These are phyloP conservation scores for Pseudorectes ferrugineus DNA, from an alignment of 2,113 vertebrate species.

Conservation along the genomic window DNA sequence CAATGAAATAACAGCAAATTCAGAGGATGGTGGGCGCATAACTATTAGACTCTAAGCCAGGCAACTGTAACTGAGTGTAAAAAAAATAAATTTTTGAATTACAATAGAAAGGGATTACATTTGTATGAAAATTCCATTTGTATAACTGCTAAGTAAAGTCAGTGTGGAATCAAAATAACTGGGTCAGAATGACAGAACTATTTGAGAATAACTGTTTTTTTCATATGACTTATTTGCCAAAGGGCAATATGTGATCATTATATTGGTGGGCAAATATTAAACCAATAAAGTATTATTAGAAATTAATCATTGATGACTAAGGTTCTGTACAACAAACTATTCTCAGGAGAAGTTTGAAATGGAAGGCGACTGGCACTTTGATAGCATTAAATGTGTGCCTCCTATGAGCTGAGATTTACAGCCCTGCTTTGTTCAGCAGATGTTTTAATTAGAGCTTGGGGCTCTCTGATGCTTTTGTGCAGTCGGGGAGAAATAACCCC, in stretches of 20 bases:
- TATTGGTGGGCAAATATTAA: background rate
- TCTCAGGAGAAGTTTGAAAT: background rate
- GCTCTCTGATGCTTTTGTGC: background rate
- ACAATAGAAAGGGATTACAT: background rate
- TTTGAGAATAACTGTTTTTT: background rate
- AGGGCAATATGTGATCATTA: background rate
- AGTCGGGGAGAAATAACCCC: background rate
- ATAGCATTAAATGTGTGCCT: background rate
- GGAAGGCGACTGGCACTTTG: background rate
- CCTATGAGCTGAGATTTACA: background rate
- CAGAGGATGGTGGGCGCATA: background rate
- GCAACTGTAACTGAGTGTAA: background rate
- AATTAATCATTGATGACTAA: background rate
- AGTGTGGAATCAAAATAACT: background rate
- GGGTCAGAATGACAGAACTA: background rate
- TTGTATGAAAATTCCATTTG: background rate
- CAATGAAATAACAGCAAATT: background rate
- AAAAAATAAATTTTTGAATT: conserved; percentile 8
- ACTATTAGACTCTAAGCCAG: background rate
- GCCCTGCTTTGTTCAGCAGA: background rate
- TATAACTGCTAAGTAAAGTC: background rate
- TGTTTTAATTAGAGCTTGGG: conserved; percentile 27
- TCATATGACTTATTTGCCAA: background rate
- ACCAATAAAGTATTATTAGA: background rate
- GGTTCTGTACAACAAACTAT: background rate